Base-by-base conservation (phyloP, 2,113 vertebrate genomes). In the Coptodon rendalli region DNA sequence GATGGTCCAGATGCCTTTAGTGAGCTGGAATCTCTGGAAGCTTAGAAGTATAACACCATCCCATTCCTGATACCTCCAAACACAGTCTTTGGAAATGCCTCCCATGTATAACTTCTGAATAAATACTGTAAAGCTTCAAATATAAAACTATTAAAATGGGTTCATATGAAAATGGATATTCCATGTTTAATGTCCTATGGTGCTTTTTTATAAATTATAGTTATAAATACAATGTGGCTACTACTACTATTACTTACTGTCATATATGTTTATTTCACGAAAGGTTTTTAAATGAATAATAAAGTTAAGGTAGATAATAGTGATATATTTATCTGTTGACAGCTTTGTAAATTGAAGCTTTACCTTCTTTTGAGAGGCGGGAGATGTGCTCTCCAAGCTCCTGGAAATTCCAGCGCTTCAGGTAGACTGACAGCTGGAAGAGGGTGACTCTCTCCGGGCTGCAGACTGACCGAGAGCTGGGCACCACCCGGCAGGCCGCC, bases 291-390 rank as follows among this genome's bases (percentile, higher is more conserved):
- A 50, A 31, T 1, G 1, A 78, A 50, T 50, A 31, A 5, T 82
- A 45, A 7, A 29, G 40, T 48, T 48, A 48, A 19, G 13, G 71
- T 76, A 29, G 24, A 19, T 29, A 76, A 48, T 7, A 48, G 24
- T 78, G 27, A 48, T 50, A 7, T 5, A 38, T 38, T 38, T 2
- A 66, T 66, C 0, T 66, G 34, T 2, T 50, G 73, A 27, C 27
- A 36, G 1, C n/a, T 43, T 54, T 24, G n/a, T 24, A 71, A n/a
- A 80, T 22, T 5, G 8, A 5, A 13, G 53, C 3, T 11, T 2
- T 81, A 99, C 99, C 98, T 98, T 99, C 99, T 92, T 95, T 98
- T 31, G 97, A 96, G 3, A 99, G 97, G 16, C 91, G 96, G 1
- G 95, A 95, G 22, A 99, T 91, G 86, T 99, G 97, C 24, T 97